Base-by-base conservation (phyloP, 2,797 vertebrate genomes). In the Kryptopterus vitreolus region DNA sequence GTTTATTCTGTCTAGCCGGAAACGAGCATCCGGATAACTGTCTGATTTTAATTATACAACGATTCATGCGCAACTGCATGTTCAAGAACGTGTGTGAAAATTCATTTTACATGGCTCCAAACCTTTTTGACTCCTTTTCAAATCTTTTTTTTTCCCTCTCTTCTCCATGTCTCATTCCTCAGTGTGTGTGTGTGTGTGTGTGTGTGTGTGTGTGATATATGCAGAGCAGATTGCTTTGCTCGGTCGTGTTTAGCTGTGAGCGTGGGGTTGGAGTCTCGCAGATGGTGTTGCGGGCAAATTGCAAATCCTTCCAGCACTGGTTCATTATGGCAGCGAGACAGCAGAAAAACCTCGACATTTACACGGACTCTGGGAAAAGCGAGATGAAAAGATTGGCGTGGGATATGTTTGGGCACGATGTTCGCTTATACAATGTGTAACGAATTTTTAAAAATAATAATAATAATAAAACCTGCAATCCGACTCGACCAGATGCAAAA, bases 61-160 rank as follows among this genome's bases (percentile, higher is more conserved):
- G 55, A 29, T 75, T 59, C 24, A 46, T 4, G 16, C 9, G 35
- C n/a, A 46, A 38, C 70, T 35, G 22, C 52, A 15, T 24, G 69
- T 55, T 20, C 52, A 20, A 24, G 71, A 38, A 71, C 68, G 20
- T 52, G 68, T 52, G 68, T 22, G 68, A 53, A 53, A 74, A 59
- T 26, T 26, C 35, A 2, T 46, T 59, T 59, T 12, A 59, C 35
- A 75, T 43, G 58, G 53, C 71, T 69, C 66, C 66, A 48, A 69
- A 48, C 43, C 66, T 74, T 59, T 58, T 4, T 26, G 33, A 59
- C 33, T 26, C 35, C 33, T 58, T 74, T 50, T 74, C n/a, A 74
- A 58, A 59, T 58, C 33, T 69, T 84, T 83, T 89, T 84, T 88
- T 87, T 87, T 87, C 90, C 87, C 89, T 87, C 90, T 87, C 89